Evolutionary conservation across 92 coral and sea anemone genomes (phyloP).

Genomic region (Paramuricea clavata): DNA sequence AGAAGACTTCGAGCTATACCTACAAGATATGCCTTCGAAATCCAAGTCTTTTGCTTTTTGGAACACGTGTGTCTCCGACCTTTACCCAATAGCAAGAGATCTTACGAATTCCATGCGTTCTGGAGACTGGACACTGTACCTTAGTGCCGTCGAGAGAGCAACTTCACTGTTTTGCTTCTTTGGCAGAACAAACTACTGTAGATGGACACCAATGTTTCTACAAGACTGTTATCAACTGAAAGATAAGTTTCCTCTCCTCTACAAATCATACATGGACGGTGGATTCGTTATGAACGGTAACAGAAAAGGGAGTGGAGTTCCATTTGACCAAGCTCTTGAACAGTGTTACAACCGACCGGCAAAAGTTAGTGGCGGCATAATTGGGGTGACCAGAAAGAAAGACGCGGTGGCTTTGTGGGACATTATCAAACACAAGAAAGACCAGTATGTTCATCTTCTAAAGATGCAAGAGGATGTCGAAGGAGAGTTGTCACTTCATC

Average conservation of each 20-base stretch:
- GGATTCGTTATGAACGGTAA: conserved; percentile 20
- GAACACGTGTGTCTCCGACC: background rate
- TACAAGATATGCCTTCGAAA: background rate
- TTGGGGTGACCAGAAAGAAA: conserved; percentile 36
- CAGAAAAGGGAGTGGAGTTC: conserved; percentile 34
- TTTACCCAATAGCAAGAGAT: background rate
- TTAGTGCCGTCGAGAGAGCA: conserved; percentile 29
- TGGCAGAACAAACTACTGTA: conserved; percentile 25
- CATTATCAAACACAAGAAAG: conserved; percentile 8
- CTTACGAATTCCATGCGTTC: conserved; percentile 4
- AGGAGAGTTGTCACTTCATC: conserved; percentile 36
- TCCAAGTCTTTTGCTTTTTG: background rate
- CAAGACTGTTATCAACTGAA: conserved; percentile 41
- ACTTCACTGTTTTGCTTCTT: conserved; percentile 34
- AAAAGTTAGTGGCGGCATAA: conserved; percentile 30
- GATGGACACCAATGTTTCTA: conserved; percentile 39
- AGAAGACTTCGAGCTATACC: background rate
- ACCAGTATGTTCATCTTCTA: conserved; percentile 25
- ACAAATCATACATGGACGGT: background rate
- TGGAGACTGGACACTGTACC: conserved; percentile 12
- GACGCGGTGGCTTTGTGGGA: conserved; percentile 30
- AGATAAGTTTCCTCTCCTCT: conserved; percentile 37
- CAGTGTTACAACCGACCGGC: conserved; percentile 33
- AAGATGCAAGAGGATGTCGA: conserved; percentile 32
- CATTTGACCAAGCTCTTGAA: conserved; percentile 37